These are phyloP conservation scores for Alviniconcha strummeri DNA, from an alignment of 2,888 invertebrate genomes.

Conservation along the genomic window DNA sequence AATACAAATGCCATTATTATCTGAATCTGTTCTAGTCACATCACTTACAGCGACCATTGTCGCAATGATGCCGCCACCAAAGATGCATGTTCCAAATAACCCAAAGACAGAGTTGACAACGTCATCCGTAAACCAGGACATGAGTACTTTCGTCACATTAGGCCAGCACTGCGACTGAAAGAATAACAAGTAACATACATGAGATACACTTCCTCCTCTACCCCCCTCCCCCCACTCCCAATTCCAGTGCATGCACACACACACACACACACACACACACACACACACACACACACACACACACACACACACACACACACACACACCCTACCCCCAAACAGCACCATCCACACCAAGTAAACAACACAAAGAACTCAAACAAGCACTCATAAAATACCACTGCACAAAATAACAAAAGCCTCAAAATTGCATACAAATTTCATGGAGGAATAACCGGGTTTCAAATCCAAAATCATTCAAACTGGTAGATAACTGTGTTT, in stretches of 20 bases:
- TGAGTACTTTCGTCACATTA: slow-evolving; percentile 73
- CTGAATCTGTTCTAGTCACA: too few relatives aligned
- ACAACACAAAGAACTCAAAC: too few relatives aligned
- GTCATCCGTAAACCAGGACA: slow-evolving; percentile 74
- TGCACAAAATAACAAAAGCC: too few relatives aligned
- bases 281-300: background rate
- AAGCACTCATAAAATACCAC: too few relatives aligned
- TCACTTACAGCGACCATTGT: slow-evolving; percentile 72
- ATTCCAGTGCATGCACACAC: background rate
- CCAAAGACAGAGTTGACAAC: slow-evolving; percentile 74
- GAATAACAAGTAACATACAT: too few relatives aligned
- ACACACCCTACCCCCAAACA: background rate
- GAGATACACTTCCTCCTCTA: too few relatives aligned
- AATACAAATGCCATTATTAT: too few relatives aligned
- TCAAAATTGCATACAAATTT: too few relatives aligned
- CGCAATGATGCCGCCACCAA: slow-evolving; percentile 74
- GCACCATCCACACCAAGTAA: background rate
- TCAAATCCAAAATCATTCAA: too few relatives aligned
- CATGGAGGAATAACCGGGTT: too few relatives aligned
- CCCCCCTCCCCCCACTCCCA: too few relatives aligned
- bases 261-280: slow-evolving; percentile 10
- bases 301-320: slow-evolving; percentile 10
- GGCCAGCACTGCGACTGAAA: slow-evolving; percentile 75
- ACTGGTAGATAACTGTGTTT: too few relatives aligned
- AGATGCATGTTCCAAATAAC: slow-evolving; percentile 75